Conservation (phyloP, 64 coral and sea anemone genomes). For the Dendronephthya gigantea region DNA sequence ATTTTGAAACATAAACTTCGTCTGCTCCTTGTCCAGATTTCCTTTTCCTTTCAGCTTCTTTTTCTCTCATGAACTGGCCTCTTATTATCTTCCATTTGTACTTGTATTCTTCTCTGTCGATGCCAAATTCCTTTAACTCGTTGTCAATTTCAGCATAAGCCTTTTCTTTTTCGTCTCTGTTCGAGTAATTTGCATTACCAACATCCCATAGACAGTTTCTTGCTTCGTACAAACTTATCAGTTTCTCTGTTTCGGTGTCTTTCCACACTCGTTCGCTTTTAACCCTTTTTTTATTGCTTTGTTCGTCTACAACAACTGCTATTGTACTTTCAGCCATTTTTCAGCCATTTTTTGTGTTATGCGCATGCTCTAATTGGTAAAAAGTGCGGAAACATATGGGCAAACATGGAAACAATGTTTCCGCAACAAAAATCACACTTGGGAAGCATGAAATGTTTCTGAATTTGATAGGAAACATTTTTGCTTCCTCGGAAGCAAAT, state of each 20-base stretch:
- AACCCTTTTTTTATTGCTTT: not conserved
- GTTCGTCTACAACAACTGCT: not conserved
- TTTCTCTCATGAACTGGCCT: conserved; percentile 23
- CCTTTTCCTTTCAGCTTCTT: conserved; percentile 13
- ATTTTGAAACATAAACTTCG: conserved; percentile 15
- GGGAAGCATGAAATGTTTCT: no score
- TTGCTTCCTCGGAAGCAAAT: no score
- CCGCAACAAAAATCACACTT: no score
- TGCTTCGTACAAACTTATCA: not conserved
- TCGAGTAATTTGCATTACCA: not conserved
- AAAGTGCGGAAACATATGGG: no score
- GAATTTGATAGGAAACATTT: no score
- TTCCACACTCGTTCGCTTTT: not conserved
- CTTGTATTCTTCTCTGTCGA: conserved; percentile 17
- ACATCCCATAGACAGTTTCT: conserved; percentile 17
- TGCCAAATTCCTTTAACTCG: not conserved
- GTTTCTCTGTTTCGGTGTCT: not conserved
- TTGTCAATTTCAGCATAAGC: not conserved
- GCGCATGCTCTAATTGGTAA: no score
- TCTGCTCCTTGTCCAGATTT: conserved; percentile 7
- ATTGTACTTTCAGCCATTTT: not conserved
- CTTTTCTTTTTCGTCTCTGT: conserved; percentile 1
- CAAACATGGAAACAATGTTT: no score
- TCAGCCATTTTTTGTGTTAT: no score
- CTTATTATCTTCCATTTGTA: conserved; percentile 7